Evolutionary conservation across 2,888 invertebrate species (phyloP).

Genomic region (Horisme vitalbata): DNA sequence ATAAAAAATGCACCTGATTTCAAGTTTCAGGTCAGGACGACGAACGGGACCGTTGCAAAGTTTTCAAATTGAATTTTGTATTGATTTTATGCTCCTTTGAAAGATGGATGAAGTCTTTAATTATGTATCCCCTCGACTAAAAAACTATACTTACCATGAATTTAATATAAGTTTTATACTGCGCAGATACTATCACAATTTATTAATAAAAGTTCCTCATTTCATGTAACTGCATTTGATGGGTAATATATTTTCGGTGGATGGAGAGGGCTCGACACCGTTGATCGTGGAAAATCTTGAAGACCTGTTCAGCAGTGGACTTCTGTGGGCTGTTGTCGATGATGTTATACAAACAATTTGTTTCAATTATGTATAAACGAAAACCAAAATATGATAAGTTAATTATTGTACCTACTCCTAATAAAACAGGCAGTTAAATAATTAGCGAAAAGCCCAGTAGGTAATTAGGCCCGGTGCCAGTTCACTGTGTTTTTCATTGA

Average conservation of each 20-base stretch:
- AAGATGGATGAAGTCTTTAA: not conserved
- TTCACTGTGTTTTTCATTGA: conserved; percentile 35
- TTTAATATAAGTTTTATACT: too few species aligned
- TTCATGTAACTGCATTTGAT: too few species aligned
- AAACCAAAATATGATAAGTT: too few species aligned
- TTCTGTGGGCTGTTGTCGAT: too few species aligned
- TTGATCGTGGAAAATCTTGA: too few species aligned
- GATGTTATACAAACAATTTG: too few species aligned
- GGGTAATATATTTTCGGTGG: too few species aligned
- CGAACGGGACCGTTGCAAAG: conserved; percentile 12
- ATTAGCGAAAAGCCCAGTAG: conserved; percentile 40
- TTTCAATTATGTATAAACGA: too few species aligned
- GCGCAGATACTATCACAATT: too few species aligned
- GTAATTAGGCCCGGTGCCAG: conserved; percentile 43
- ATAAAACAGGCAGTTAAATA: conserved; percentile 28
- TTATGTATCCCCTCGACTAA: not conserved
- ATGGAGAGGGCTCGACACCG: too few species aligned
- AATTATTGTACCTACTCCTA: conserved; percentile 1
- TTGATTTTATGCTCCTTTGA: conserved; percentile 2
- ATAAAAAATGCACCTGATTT: conserved; percentile 15
- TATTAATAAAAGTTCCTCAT: too few species aligned
- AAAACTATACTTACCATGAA: not conserved
- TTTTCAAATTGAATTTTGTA: conserved; percentile 7
- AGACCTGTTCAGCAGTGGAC: too few species aligned
- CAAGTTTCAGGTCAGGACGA: conserved; percentile 13